Base-by-base conservation (phyloP, 2,888 invertebrate species). In the Aphodius sticticus region DNA sequence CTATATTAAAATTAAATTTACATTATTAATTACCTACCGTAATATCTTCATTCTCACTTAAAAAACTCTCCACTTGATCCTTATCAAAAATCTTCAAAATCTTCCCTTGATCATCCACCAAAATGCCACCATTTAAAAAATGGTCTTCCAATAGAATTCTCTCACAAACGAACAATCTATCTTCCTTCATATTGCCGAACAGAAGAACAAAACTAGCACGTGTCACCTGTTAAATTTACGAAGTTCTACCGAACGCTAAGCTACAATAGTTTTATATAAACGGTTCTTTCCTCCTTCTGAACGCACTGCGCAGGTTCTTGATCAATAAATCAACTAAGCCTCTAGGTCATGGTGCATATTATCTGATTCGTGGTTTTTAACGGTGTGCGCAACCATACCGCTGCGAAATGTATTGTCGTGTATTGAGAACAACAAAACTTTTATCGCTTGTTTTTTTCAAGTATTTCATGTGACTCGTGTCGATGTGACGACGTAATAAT, bases 71-170 rank as follows among this genome's bases (percentile, higher is more conserved):
- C 9, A 90, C 90, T 83, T 91, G 89, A 9, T 89, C 85, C 70
- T 90, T 89, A 69, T 88, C 89, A 4, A 93, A 85, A 69, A 94
- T 88, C 83, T 90, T 87, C 82, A 90, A 87, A 83, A 94, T 93
- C 83, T 90, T 90, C 15, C 93, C 94, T 85, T 91, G 88, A 1
- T 86, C 86, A 77, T 91, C 88, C 26, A 93, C 92, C 69, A 94
- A 87, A 81, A 94, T 91, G 36, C 92, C 93, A 70, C 93, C 94
- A 81, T 92, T 90, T 15, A 90, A 85, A 76, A 93, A 90, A 72
- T 88, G 89, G 79, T 89, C 88, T 82, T 91, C 90, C 76, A 93
- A 89, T 77, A 92, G 91, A 69, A 94, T 84, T 70, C 83, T 83
- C 36, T 89, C 78, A 83, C 91, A 91, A 82, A 91, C 83, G 89